Conservation (phyloP, 2,113 vertebrate species). For the Eulemur rufifrons region DNA sequence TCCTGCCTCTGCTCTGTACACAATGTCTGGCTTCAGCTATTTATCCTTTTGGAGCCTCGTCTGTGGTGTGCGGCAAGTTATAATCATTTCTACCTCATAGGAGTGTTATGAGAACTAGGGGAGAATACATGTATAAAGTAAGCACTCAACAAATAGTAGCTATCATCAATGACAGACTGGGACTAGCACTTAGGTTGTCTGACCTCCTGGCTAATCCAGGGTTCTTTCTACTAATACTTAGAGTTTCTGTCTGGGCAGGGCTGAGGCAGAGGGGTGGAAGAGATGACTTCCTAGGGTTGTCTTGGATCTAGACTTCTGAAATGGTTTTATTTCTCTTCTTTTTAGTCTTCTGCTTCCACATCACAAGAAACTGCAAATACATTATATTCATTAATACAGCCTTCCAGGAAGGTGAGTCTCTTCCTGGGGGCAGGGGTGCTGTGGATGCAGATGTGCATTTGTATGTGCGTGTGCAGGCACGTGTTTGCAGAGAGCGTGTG, state of each 20-base stretch:
- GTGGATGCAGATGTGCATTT: neutral
- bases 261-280: neutral
- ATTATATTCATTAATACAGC: constrained; percentile 6
- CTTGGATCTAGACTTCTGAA: neutral
- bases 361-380: neutral
- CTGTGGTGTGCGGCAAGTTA: neutral
- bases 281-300: neutral
- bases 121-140: neutral
- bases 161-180: neutral
- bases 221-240: neutral
- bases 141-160: neutral
- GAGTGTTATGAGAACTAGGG: neutral
- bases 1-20: neutral
- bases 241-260: neutral
- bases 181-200: too few species aligned
- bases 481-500: neutral
- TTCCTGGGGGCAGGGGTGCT: neutral
- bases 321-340: neutral
- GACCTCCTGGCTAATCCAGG: neutral
- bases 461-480: accelerated
- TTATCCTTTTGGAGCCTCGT: neutral
- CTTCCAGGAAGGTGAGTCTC: constrained; percentile 41
- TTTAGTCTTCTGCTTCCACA: constrained; percentile 3
- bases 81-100: neutral
- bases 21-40: neutral